Conservation (phyloP, 2,888 invertebrate species). For the Phengaris arion region DNA sequence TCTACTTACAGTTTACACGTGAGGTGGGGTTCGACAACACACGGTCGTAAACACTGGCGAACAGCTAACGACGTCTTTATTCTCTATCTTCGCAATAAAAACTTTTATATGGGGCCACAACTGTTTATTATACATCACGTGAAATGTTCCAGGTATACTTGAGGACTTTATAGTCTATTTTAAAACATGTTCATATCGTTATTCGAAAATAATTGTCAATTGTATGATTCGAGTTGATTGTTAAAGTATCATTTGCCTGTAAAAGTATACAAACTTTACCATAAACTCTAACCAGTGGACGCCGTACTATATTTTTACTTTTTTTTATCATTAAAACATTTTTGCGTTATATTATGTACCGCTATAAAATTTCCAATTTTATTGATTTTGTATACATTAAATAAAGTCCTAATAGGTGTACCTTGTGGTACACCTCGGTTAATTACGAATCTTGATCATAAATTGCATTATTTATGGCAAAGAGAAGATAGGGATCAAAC, state of each 20-base stretch:
- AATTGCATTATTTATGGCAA: slow-evolving; percentile 12
- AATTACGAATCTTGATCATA: slow-evolving; percentile 22
- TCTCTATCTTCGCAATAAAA: slow-evolving; percentile 41
- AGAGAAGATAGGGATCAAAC: slow-evolving; percentile 12
- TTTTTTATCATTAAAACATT: too few species aligned
- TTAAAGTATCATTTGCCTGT: background rate
- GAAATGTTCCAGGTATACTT: slow-evolving; percentile 36
- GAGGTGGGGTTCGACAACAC: slow-evolving; percentile 45
- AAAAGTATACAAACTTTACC: too few species aligned
- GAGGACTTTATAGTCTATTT: slow-evolving; percentile 32
- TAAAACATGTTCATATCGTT: slow-evolving; percentile 26
- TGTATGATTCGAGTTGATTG: background rate
- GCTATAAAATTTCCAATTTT: background rate
- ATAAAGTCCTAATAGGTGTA: slow-evolving; percentile 10
- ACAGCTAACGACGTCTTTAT: slow-evolving; percentile 38
- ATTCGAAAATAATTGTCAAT: background rate
- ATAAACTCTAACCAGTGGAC: too few species aligned
- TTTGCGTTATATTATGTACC: background rate
- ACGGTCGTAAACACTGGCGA: slow-evolving; percentile 46
- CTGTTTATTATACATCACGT: slow-evolving; percentile 42
- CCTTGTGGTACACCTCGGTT: slow-evolving; percentile 16
- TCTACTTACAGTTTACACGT: slow-evolving; percentile 2
- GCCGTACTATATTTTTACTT: too few species aligned
- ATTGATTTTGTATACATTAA: background rate
- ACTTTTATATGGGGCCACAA: slow-evolving; percentile 39